Evolutionary conservation across 2,113 vertebrate genomes (phyloP), one percentile per base, ranked within the genome.

Genomic region (Poeciliopsis occidentalis): DNA sequence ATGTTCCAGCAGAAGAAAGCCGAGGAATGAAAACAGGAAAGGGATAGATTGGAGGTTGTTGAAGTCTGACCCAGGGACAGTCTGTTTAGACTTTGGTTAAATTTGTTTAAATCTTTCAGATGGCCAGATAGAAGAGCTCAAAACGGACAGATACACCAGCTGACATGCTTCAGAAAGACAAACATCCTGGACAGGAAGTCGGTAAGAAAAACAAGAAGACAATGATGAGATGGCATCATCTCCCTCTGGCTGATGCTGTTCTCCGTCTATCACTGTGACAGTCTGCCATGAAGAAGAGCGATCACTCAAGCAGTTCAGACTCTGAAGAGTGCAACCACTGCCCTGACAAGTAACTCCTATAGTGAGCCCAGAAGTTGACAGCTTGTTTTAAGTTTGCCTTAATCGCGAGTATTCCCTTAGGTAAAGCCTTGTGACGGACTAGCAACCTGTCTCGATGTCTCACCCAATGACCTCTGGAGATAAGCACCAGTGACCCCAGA

Each of bases 221-320:
- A 47, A 19, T 78, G 76, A 85, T 68, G 78, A 68, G 82, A 72
- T 84, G 85, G 82, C 76, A 85, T 89, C 80, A 82, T 69, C 51
- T 68, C 80, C 78, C 80, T 78, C 60, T 31, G 54, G 71, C 75
- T 75, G 66, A 79, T 71, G 65, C 63, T 60, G 66, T 0, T 13
- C 64, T 39, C 71, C 81, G 78, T 47, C 44, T 19, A 47, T 6
- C 44, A 19, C 44, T 19, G 17, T 47, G 44, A 47, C 13, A 47
- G 17, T 79, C 80, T 70, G 72, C n/a, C n/a, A 3, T 34, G 34
- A 61, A 60, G 63, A 51, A 64, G 64, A 57, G 51, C 22, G 51
- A 57, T 47, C 15, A 22, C 51, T 57, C 3, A 57, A 10, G 11
- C 24, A 0, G 51, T 57, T 57, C 8, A 57, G 24, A 11, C 10